Evolutionary conservation across 1,140 invertebrate species (phyloP), one percentile per base, ranked within the genome.

Genomic region (Ceratina calcarata): DNA sequence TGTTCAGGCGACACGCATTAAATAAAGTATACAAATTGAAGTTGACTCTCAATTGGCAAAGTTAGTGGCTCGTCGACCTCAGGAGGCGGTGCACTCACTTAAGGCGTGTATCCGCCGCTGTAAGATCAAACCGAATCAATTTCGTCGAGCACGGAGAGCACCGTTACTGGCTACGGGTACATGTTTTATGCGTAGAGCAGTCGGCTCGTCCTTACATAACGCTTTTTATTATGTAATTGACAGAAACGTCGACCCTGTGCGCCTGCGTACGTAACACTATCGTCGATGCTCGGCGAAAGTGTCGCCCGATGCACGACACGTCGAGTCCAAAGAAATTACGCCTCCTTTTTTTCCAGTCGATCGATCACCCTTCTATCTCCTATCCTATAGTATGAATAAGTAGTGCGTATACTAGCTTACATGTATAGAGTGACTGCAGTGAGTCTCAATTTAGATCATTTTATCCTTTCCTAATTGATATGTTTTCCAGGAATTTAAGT

Each of bases 141-240:
- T 85, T 80, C 77, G 73, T 80, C 64, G 18, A 67, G 69, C 57
- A 57, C 68, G 77, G 37, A 60, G 18, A 67, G 69, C 57, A 57
- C 68, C 74, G 37, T 45, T 32, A 68, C 74, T 74, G 79, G 67
- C 83, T 78, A 84, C 89, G 86, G 85, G 57, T 90, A 45, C 37
- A 6, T 10, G 37, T 45, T 45, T 45, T 90, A 91, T 91, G 86
- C 87, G 88, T 86, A 86, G 86, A 88, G 6, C 37, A 45, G 37
- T 45, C 8, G 37, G 87, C 80, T 89, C 88, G 90, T 89, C 87
- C 90, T 93, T 93, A 92, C 86, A 89, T 92, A 93, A 93, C 87
- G 84, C 81, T 91, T 91, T 91, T 93, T 92, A 92, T 93, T 92
- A 92, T 89, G 87, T 91, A 92, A 93, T 92, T 91, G 89, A 91